Evolutionary conservation across 2,888 invertebrate species (phyloP).

Genomic region (Orthonychiurus folsomi): DNA sequence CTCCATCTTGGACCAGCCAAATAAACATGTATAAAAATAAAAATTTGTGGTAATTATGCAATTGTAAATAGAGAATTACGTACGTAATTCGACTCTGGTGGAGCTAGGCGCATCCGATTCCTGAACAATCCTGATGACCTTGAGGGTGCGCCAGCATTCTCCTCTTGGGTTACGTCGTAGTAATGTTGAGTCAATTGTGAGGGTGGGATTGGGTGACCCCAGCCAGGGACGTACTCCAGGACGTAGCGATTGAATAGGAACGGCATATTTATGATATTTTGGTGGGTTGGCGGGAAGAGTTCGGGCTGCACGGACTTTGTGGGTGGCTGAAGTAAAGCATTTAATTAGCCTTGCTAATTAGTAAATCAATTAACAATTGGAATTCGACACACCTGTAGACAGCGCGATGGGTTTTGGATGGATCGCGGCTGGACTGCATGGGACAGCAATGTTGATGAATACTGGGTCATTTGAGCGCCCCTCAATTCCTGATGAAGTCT

Average conservation of each 20-base stretch:
- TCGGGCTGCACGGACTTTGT: constrained; percentile 38
- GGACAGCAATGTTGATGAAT: constrained; percentile 28
- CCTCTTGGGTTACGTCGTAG: constrained; percentile 41
- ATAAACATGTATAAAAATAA: too few relatives aligned
- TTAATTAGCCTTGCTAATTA: too few relatives aligned
- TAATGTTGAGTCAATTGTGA: constrained; percentile 47
- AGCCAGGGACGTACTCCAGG: constrained; percentile 30
- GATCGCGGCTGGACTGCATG: constrained; percentile 29
- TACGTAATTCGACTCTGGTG: constrained; percentile 31
- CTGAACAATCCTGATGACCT: constrained; percentile 17
- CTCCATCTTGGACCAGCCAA: too few relatives aligned
- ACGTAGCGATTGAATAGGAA: constrained; percentile 65
- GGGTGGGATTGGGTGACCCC: constrained; percentile 20
- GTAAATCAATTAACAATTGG: background rate
- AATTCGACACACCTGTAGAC: background rate
- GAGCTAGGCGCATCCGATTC: constrained; percentile 30
- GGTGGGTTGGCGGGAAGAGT: constrained; percentile 10
- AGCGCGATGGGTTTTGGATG: constrained; percentile 7
- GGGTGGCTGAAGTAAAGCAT: too few relatives aligned
- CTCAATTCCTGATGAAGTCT: background rate
- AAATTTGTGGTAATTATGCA: too few relatives aligned
- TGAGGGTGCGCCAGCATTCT: constrained; percentile 31
- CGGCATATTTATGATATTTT: constrained; percentile 44
- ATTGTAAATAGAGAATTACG: too few relatives aligned
- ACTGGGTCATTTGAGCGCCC: constrained; percentile 11